Percentiles rank a stretch among this genome's conserved stretches.
Conservation (phyloP, 2,888 invertebrate genomes). For the Morpho deidamia region DNA sequence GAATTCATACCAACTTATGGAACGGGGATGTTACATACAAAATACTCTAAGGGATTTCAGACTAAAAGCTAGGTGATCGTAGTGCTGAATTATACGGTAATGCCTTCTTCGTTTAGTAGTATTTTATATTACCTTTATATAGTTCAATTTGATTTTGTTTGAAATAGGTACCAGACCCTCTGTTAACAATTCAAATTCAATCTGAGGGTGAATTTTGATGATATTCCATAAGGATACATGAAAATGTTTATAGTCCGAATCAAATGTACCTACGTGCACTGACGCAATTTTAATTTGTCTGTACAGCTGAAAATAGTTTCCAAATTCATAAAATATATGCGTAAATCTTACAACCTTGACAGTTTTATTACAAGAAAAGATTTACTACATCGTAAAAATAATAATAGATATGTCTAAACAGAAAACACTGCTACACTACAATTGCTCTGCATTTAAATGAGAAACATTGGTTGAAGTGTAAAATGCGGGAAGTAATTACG, state of each 20-base stretch:
- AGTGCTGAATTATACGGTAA: no score
- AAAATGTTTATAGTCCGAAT: not conserved
- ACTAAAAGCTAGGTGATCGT: no score
- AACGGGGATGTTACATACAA: no score
- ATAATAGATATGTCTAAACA: conserved; percentile 4
- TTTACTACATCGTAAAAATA: conserved; percentile 6
- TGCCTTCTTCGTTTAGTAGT: no score
- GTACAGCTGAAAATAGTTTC: conserved; percentile 6
- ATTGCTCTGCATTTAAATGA: conserved; percentile 1
- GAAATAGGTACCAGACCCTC: no score
- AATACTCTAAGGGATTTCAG: no score
- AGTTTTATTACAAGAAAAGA: conserved; percentile 5
- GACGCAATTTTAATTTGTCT: conserved; percentile 3
- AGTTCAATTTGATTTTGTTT: no score
- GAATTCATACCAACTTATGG: no score
- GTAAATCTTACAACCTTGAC: conserved; percentile 7
- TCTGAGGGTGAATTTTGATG: no score
- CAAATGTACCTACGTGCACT: not conserved
- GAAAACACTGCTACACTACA: not conserved
- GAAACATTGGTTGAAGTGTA: conserved; percentile 1
- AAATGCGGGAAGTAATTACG: conserved; percentile 13
- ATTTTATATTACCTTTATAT: no score
- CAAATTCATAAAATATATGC: conserved; percentile 5
- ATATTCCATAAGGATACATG: no score
- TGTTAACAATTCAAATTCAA: no score